Evolutionary conservation across 2,888 invertebrate genomes (phyloP).

Genomic region (Disparrhopalites patrizii): DNA sequence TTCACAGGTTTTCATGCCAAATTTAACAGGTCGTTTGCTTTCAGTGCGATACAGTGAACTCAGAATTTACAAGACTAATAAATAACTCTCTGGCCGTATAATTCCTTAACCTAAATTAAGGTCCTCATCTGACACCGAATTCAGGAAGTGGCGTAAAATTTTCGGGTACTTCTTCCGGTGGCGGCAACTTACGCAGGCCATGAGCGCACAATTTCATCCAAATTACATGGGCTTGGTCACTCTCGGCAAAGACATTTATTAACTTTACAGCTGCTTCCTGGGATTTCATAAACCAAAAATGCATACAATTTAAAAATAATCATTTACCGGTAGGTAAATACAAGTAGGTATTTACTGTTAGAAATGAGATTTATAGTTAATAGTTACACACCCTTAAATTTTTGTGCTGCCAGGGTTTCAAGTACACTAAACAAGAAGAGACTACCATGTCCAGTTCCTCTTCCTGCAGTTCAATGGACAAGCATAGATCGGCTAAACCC

Average conservation of each 20-base stretch:
- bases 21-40: too few relatives aligned
- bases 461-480: slow-evolving; percentile 41
- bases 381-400: slow-evolving; percentile 34
- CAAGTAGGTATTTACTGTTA: neutral
- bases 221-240: slow-evolving; percentile 32
- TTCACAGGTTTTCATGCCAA: too few relatives aligned
- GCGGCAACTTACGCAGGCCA: slow-evolving; percentile 12
- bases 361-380: neutral
- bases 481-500: slow-evolving; percentile 39
- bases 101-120: too few relatives aligned
- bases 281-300: neutral
- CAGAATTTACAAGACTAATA: too few relatives aligned
- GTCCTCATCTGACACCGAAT: too few relatives aligned
- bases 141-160: neutral
- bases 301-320: neutral
- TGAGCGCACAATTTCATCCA: slow-evolving; percentile 40
- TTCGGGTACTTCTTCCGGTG: neutral
- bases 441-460: slow-evolving; percentile 42
- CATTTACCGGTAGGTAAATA: neutral
- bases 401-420: slow-evolving; percentile 42
- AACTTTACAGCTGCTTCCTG: slow-evolving; percentile 40
- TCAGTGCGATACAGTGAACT: too few relatives aligned
- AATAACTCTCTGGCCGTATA: too few relatives aligned
- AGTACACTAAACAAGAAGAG: slow-evolving; percentile 38
- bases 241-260: slow-evolving; percentile 26